Evolutionary conservation across 2,888 invertebrate species (phyloP).

Genomic region (Syritta pipiens): DNA sequence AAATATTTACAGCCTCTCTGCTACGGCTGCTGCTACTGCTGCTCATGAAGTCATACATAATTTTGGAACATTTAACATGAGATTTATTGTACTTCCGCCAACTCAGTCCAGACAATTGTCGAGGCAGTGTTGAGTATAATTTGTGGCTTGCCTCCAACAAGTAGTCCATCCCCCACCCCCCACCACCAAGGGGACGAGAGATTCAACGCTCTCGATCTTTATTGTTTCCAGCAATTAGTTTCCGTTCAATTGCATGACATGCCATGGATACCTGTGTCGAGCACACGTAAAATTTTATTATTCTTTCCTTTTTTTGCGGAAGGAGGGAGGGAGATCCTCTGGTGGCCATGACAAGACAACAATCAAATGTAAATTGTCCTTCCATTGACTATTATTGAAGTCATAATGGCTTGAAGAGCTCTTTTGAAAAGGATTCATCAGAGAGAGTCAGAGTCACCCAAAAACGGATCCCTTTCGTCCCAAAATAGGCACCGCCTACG

Average conservation of each 20-base stretch:
- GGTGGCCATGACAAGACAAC: constrained; percentile 61
- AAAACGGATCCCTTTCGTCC: constrained; percentile 12
- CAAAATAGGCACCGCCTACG: constrained; percentile 26
- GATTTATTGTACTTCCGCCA: constrained; percentile 64
- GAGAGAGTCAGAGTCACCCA: constrained; percentile 20
- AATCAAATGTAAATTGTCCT: constrained; percentile 57
- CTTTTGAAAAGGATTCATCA: constrained; percentile 47
- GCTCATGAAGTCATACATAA: constrained; percentile 69
- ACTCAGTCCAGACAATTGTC: constrained; percentile 59
- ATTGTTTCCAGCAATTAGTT: constrained; percentile 56
- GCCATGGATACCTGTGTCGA: no score
- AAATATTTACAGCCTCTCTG: constrained; percentile 55
- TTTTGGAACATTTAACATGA: constrained; percentile 69
- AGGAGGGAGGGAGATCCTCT: neutral
- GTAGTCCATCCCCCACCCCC: constrained; percentile 23
- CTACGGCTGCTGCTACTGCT: no score
- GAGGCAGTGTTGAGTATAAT: constrained; percentile 58
- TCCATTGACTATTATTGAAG: constrained; percentile 60
- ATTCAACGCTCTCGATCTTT: constrained; percentile 4
- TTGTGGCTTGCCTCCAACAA: constrained; percentile 66
- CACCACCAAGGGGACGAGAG: neutral
- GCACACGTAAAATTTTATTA: neutral
- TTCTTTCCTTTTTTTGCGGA: neutral
- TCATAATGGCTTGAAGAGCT: constrained; percentile 48
- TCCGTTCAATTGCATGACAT: constrained; percentile 52